Base-by-base conservation (phyloP, 1,140 invertebrate species). In the Marisa cornuarietis region DNA sequence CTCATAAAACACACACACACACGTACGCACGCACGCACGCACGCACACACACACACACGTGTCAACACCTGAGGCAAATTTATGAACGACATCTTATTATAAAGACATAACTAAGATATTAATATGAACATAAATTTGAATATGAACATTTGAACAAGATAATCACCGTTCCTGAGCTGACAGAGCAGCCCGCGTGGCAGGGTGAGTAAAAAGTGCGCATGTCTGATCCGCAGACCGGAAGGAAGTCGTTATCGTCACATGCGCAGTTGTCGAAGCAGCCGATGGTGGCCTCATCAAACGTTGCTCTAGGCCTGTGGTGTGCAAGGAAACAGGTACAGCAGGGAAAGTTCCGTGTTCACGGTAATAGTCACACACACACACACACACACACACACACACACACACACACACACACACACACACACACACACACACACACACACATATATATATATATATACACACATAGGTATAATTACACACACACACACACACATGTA, bases 151-250 rank as follows among this genome's bases (percentile, higher is more conserved):
- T 42, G 20, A 20, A 71, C 14, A 42, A 22, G 49, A 24, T 22
- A 10, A 52, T 13, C 72, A 79, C 78, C 61, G n/a, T n/a, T 24
- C 94, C 94, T 65, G 18, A 51, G n/a, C 8, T 31, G 7, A 95
- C 94, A 79, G 95, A 95, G 90, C 96, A 98, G 31, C 96, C 96
- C 69, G 96, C 96, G 92, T 97, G 96, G 91, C 96, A 97, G 16
- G 96, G 96, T 61, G 94, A 95, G 86, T 95, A 95, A 91, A 97
- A 97, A 2, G 96, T 97, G 77, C 96, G 93, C 22, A 96, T 96
- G 90, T 97, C 96, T 91, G 96, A 96, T 68, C 96, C 96, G 91
- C 96, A 98, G 80, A 98, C 96, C 20, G 96, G 96, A 13, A 69
- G 68, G 58, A 66, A 82, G 20, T 82, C 81, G 31, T 79, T 63